These are phyloP conservation scores for Monodelphis domestica DNA, from an alignment of 2,797 vertebrate genomes.

Conservation along the genomic window DNA sequence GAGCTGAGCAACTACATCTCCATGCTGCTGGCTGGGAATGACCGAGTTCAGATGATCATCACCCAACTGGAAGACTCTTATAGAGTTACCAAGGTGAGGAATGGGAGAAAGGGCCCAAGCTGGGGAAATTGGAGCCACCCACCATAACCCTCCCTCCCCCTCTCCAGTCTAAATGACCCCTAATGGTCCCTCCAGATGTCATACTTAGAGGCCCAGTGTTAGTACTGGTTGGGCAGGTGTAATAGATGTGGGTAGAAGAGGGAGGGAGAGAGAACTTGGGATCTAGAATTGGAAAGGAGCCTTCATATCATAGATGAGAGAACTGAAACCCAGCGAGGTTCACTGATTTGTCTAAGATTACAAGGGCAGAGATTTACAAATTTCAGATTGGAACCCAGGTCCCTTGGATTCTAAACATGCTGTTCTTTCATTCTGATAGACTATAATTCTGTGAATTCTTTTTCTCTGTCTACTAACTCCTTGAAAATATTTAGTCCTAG, in stretches of 20 bases:
- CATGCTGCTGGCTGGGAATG: constrained; percentile 93
- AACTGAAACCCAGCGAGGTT: not conserved
- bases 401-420: not conserved
- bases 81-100: constrained; percentile 89
- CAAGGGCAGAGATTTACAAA: not conserved
- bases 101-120: not conserved
- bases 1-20: constrained; percentile 96
- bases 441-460: not conserved
- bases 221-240: not conserved
- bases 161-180: not conserved
- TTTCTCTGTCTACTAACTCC: not conserved
- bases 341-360: not conserved
- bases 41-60: constrained; percentile 92
- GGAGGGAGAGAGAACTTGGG: too few relatives aligned
- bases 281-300: not conserved
- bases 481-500: not conserved
- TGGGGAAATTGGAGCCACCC: not conserved
- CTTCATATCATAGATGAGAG: not conserved
- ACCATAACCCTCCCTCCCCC: not conserved
- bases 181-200: not conserved
- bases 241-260: not conserved
- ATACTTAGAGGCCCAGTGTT: not conserved
- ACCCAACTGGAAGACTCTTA: constrained; percentile 94
- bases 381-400: not conserved
- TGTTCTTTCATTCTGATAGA: not conserved